A percentile compares a stretch with the other conserved stretches of the same genome.
Conservation (phyloP, 2,113 vertebrate species). For the Chionodraco myersi region DNA sequence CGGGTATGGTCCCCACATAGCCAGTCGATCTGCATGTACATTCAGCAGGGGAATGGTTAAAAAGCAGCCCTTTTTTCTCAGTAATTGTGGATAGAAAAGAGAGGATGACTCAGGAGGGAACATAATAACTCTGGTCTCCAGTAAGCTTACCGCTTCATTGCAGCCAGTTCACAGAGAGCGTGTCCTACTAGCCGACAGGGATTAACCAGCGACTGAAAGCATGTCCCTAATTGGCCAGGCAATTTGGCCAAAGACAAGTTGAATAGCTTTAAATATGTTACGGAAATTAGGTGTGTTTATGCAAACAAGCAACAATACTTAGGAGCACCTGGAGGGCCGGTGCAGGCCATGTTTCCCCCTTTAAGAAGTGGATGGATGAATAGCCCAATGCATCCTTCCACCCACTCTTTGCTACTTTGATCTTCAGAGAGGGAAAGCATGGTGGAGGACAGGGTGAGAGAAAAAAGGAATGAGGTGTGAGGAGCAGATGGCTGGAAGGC, state of each 20-base stretch:
- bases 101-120: constrained; percentile 77
- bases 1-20: constrained; percentile 52
- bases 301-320: constrained; percentile 16
- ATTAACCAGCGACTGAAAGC: constrained; percentile 35
- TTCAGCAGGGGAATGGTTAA: constrained; percentile 62
- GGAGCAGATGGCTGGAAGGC: constrained; percentile 83
- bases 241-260: constrained; percentile 3
- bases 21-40: constrained; percentile 44
- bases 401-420: constrained; percentile 77
- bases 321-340: constrained; percentile 35
- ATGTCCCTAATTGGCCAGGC: constrained; percentile 27
- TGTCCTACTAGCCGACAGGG: constrained; percentile 31
- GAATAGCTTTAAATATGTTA: constrained; percentile 6
- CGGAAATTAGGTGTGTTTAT: constrained; percentile 30
- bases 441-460: constrained; percentile 82
- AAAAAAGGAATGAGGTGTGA: constrained; percentile 81
- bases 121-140: constrained; percentile 66
- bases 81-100: constrained; percentile 69
- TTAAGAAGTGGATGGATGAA: constrained; percentile 45
- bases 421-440: constrained; percentile 73
- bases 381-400: constrained; percentile 63
- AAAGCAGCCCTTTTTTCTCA: constrained; percentile 64
- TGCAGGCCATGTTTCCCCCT: constrained; percentile 27
- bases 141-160: constrained; percentile 59
- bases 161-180: constrained; percentile 57